Conservation (phyloP, 2,888 invertebrate species). For the Teleogryllus oceanicus region DNA sequence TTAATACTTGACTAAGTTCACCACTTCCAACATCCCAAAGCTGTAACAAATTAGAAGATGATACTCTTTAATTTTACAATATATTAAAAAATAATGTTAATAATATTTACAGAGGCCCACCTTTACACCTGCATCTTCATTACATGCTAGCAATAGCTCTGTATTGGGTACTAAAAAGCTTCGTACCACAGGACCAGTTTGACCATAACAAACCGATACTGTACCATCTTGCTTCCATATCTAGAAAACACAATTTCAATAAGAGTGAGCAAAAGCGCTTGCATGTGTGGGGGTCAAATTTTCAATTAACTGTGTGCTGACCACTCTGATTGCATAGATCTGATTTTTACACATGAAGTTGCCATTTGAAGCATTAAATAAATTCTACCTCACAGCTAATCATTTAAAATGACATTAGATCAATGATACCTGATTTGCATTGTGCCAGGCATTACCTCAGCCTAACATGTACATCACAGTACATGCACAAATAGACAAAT, state of each 20-base stretch:
- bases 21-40: constrained; percentile 23
- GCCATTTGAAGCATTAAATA: too few species aligned
- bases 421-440: too few species aligned
- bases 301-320: too few species aligned
- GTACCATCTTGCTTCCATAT: constrained; percentile 21
- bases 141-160: constrained; percentile 28
- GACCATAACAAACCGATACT: constrained; percentile 22
- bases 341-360: too few species aligned
- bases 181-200: constrained; percentile 27
- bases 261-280: neutral
- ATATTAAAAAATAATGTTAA: neutral
- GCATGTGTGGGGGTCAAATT: too few species aligned
- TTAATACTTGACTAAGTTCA: neutral
- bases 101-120: constrained; percentile 22
- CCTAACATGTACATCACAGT: too few species aligned
- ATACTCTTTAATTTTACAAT: neutral
- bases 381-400: too few species aligned
- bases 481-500: too few species aligned
- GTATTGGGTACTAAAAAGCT: constrained; percentile 22
- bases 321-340: too few species aligned
- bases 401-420: too few species aligned
- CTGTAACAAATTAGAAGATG: constrained; percentile 21
- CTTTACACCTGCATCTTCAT: constrained; percentile 30
- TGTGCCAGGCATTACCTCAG: too few species aligned
- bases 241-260: constrained; percentile 20